Evolutionary conservation across 2,888 invertebrate species (phyloP).

Genomic region (Melipona bicolor): DNA sequence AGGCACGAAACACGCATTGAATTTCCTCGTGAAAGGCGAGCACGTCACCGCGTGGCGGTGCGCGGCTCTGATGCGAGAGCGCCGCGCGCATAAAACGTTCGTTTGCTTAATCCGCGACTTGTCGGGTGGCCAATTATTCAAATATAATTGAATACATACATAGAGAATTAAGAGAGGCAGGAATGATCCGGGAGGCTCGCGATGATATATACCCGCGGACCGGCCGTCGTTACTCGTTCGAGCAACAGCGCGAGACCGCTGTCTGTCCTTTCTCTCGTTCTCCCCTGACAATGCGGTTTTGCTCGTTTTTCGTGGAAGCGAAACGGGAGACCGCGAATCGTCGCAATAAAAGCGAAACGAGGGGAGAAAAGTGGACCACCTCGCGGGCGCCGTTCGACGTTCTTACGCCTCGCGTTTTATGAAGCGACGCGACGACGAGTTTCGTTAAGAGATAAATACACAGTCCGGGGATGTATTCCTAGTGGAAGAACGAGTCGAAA

Average conservation of each 20-base stretch:
- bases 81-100: conserved; percentile 37
- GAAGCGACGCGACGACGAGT: conserved; percentile 16
- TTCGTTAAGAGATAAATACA: background rate
- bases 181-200: conserved; percentile 41
- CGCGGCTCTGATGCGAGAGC: conserved; percentile 17
- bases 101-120: conserved; percentile 59
- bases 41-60: background rate
- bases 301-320: conserved; percentile 41
- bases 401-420: conserved; percentile 10
- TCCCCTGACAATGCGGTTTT: conserved; percentile 36
- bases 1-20: background rate
- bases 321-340: conserved; percentile 19
- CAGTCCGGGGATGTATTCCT: background rate
- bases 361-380: conserved; percentile 50
- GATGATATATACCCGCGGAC: conserved; percentile 56
- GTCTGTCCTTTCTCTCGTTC: conserved; percentile 65
- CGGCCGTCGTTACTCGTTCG: conserved; percentile 57
- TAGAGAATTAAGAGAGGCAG: conserved; percentile 60
- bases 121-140: conserved; percentile 72
- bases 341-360: conserved; percentile 51
- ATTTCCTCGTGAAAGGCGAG: conserved; percentile 26
- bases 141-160: conserved; percentile 74
- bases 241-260: conserved; percentile 17
- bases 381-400: conserved; percentile 1
- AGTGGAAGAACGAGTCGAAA: background rate